Percentiles rank a stretch among this genome's conserved stretches.
Evolutionary conservation across 2,113 vertebrate genomes (phyloP).

Genomic region (Isichthys henryi): DNA sequence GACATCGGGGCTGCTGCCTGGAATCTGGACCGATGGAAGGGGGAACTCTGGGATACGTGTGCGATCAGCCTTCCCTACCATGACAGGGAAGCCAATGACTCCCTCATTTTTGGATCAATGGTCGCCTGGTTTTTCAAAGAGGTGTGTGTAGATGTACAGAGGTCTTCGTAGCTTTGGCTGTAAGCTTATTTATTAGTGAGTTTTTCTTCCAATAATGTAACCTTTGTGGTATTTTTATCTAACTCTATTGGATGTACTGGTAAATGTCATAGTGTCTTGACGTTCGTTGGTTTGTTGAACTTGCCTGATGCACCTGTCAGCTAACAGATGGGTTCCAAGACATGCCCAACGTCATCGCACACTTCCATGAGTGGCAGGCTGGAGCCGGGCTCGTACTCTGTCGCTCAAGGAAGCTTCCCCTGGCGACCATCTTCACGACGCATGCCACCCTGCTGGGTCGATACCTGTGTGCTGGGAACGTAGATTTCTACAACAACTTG

Average conservation of each 20-base stretch:
- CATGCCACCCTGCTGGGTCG: constrained; percentile 90
- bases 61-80: constrained; percentile 77
- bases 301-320: constrained; percentile 43
- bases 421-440: constrained; percentile 90
- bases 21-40: constrained; percentile 90
- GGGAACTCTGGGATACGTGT: constrained; percentile 83
- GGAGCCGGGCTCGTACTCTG: constrained; percentile 79
- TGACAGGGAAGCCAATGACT: constrained; percentile 84
- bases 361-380: constrained; percentile 96
- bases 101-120: constrained; percentile 83
- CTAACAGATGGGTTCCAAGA: constrained; percentile 69
- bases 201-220: background rate
- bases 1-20: constrained; percentile 80
- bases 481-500: constrained; percentile 93
- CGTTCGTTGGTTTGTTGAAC: background rate
- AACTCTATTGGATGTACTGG: background rate
- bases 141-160: constrained; percentile 41
- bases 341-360: constrained; percentile 69
- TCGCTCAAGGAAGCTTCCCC: constrained; percentile 71
- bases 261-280: background rate
- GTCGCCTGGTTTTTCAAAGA: constrained; percentile 93
- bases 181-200: background rate
- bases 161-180: background rate
- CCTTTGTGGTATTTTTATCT: background rate
- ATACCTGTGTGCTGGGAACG: constrained; percentile 86